These are phyloP conservation scores for Montifringilla adamsi DNA, from an alignment of 2,113 vertebrate genomes.

Conservation along the genomic window DNA sequence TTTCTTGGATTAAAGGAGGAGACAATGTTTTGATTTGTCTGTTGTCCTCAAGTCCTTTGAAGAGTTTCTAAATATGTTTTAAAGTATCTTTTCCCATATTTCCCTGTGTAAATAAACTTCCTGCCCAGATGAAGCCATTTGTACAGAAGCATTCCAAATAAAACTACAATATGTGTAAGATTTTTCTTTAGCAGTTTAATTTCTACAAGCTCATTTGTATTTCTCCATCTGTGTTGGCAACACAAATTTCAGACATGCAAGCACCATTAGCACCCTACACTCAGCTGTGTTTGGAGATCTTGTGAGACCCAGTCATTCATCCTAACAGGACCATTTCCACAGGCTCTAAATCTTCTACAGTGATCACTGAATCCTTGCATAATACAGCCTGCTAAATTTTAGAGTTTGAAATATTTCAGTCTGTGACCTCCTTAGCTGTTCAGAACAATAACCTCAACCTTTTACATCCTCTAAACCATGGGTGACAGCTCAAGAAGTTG, in stretches of 20 bases:
- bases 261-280: not conserved
- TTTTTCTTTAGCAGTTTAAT: not conserved
- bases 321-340: fast-evolving
- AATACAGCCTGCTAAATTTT: not conserved
- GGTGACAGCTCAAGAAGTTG: not conserved
- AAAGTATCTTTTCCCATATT: not conserved
- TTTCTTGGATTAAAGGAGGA: not conserved
- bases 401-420: not conserved
- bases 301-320: not conserved
- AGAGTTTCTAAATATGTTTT: not conserved
- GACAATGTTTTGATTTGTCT: not conserved
- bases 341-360: not conserved
- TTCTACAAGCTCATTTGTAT: not conserved
- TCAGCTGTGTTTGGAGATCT: not conserved
- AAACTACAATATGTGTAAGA: not conserved
- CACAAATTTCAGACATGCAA: not conserved
- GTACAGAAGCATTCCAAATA: not conserved
- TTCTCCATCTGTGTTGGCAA: not conserved
- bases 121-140: not conserved
- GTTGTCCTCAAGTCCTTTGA: not conserved
- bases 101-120: not conserved
- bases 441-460: not conserved
- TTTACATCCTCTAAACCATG: not conserved
- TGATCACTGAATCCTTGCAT: not conserved
- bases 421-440: not conserved